Conservation (phyloP, 2,888 invertebrate species). For the Choreutis nemorana region DNA sequence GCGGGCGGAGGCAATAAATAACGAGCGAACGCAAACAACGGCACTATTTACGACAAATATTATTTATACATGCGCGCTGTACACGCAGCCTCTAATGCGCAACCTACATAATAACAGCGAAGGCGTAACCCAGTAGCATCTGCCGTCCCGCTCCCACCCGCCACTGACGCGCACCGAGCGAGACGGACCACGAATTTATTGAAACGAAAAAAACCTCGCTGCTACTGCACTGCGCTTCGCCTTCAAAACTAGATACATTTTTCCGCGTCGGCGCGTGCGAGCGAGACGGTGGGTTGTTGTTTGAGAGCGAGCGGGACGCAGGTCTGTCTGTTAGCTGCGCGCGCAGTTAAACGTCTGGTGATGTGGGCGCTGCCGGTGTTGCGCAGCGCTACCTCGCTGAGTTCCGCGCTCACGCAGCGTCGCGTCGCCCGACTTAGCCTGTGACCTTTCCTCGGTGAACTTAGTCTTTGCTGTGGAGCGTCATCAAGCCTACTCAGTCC, state of each 20-base stretch:
- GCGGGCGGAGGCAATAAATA: slow-evolving; percentile 49
- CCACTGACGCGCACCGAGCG: slow-evolving; percentile 59
- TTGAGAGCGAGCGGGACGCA: slow-evolving; percentile 31
- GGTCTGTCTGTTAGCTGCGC: slow-evolving; percentile 27
- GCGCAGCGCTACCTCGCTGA: slow-evolving; percentile 59
- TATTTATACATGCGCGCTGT: slow-evolving; percentile 52
- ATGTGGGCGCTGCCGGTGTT: slow-evolving; percentile 66
- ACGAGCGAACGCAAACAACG: slow-evolving; percentile 46
- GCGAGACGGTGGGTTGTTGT: slow-evolving; percentile 19
- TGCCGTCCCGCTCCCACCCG: slow-evolving; percentile 49
- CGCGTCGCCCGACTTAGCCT: slow-evolving; percentile 55
- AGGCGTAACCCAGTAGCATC: slow-evolving; percentile 65
- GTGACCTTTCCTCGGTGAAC: slow-evolving; percentile 65
- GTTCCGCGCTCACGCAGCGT: slow-evolving; percentile 58
- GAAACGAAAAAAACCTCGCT: slow-evolving; percentile 55
- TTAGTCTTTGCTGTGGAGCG: slow-evolving; percentile 61
- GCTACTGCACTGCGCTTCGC: slow-evolving; percentile 65
- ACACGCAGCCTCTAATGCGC: slow-evolving; percentile 58
- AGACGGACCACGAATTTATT: slow-evolving; percentile 65
- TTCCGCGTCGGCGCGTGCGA: slow-evolving; percentile 51
- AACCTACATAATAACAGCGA: slow-evolving; percentile 63
- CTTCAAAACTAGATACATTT: slow-evolving; percentile 66
- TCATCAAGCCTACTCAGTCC: slow-evolving; percentile 55
- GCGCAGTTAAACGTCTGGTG: slow-evolving; percentile 50
- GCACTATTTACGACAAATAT: slow-evolving; percentile 53